These are phyloP conservation scores for Ophonus ardosiacus DNA, from an alignment of 2,888 invertebrate genomes.

Conservation along the genomic window DNA sequence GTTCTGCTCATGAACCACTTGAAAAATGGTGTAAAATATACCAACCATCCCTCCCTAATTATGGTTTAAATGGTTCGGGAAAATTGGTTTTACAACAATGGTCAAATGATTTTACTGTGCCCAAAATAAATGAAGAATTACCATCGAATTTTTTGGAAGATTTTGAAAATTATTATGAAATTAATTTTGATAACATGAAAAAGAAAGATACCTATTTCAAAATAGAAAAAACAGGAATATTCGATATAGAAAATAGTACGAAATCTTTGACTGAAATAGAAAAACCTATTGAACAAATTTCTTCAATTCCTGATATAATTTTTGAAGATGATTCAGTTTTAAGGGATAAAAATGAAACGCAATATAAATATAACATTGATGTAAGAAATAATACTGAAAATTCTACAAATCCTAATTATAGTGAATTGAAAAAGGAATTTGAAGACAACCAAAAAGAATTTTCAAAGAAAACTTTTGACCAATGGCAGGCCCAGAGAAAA, in stretches of 20 bases:
- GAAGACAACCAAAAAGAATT: slow-evolving; percentile 31
- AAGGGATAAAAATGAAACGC: not conserved
- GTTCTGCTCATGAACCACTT: slow-evolving; percentile 2
- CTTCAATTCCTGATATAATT: not conserved
- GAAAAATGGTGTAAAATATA: slow-evolving; percentile 20
- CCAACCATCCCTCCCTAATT: not conserved
- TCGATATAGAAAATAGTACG: not conserved
- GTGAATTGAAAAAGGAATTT: slow-evolving; percentile 16
- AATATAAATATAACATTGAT: slow-evolving; percentile 8
- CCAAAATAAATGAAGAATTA: not conserved
- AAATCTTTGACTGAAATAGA: not conserved
- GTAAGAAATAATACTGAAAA: slow-evolving; percentile 3
- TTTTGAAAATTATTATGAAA: slow-evolving; percentile 8
- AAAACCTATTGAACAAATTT: not conserved
- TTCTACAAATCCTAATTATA: not conserved
- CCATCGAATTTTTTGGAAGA: not conserved
- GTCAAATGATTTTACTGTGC: slow-evolving; percentile 1
- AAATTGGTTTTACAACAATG: slow-evolving; percentile 29
- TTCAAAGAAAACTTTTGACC: not conserved
- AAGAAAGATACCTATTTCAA: slow-evolving; percentile 37
- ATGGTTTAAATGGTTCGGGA: not conserved
- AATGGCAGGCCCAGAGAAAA: slow-evolving; percentile 28
- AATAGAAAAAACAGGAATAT: slow-evolving; percentile 7
- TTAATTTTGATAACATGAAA: not conserved
- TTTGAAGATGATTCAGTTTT: slow-evolving; percentile 5